Percentiles rank a stretch among this genome's conserved stretches.
These are phyloP conservation scores for Campoplex capitator DNA, from an alignment of 2,888 invertebrate species.

Conservation along the genomic window DNA sequence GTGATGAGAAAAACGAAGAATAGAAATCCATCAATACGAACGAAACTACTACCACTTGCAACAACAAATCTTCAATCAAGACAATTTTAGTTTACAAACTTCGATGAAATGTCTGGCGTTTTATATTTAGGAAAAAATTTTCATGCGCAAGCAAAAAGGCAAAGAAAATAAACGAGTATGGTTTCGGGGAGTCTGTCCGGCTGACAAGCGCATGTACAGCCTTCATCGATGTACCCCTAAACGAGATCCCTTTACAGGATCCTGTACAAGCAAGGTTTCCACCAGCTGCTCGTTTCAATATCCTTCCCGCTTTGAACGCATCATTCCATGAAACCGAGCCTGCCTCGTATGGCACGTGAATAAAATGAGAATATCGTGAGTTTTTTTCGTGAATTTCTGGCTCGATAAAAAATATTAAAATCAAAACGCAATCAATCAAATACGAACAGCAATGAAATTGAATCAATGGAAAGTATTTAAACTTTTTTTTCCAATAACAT, in stretches of 20 bases:
- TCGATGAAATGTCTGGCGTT: background rate
- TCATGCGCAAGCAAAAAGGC: conserved; percentile 9
- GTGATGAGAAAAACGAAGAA: background rate
- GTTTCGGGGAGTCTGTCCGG: conserved; percentile 58
- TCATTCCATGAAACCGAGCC: conserved; percentile 16
- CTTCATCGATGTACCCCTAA: conserved; percentile 20
- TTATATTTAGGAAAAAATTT: background rate
- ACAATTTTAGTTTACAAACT: background rate
- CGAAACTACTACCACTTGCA: background rate
- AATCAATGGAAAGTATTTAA: background rate
- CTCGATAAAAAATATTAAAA: background rate
- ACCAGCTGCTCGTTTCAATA: conserved; percentile 62
- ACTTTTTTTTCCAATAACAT: no score
- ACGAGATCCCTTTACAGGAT: conserved; percentile 65
- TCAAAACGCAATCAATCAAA: background rate
- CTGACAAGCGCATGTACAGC: conserved; percentile 10
- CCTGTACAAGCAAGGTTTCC: conserved; percentile 65
- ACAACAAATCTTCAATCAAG: background rate
- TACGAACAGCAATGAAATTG: background rate
- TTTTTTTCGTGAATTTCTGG: background rate
- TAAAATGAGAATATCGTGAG: background rate
- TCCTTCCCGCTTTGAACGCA: conserved; percentile 29
- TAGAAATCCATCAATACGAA: background rate
- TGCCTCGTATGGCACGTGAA: background rate
- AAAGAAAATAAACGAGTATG: conserved; percentile 58